Evolutionary conservation across 1,140 invertebrate species (phyloP).

Genomic region (Drosophila bipectinata): DNA sequence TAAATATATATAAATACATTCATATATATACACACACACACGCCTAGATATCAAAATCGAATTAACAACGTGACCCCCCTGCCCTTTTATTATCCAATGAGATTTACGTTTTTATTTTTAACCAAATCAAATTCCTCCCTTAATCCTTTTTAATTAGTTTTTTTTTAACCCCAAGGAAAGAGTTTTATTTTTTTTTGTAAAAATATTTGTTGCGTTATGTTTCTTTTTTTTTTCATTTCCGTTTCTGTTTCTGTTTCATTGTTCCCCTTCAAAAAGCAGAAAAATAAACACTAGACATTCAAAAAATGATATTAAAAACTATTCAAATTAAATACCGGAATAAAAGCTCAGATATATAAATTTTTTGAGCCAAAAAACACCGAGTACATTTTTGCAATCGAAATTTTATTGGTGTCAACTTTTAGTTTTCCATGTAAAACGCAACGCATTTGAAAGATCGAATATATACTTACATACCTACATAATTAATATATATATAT

Average conservation of each 20-base stretch:
- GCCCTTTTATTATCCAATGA: not conserved
- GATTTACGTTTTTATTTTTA: not conserved
- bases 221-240: not conserved
- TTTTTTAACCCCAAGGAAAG: not conserved
- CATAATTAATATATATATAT: constrained; percentile 63
- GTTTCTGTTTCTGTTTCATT: constrained; percentile 9
- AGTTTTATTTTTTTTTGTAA: not conserved
- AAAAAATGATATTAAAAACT: not conserved
- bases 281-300: constrained; percentile 20
- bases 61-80: constrained; percentile 1
- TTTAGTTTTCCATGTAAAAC: constrained; percentile 67
- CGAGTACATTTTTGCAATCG: constrained; percentile 58
- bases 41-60: constrained; percentile 1
- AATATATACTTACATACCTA: constrained; percentile 61
- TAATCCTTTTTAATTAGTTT: not conserved
- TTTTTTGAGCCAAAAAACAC: constrained; percentile 29
- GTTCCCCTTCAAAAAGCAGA: not conserved
- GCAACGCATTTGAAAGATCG: constrained; percentile 73
- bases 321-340: constrained; percentile 1
- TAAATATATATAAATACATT: not conserved
- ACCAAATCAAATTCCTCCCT: constrained; percentile 1
- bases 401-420: constrained; percentile 65
- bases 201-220: constrained; percentile 1
- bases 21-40: not conserved
- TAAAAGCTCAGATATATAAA: constrained; percentile 4